A percentile compares a stretch with the other conserved stretches of the same genome.
Evolutionary conservation across 2,888 invertebrate genomes (phyloP).

Genomic region (Sinhomidia bicolor): DNA sequence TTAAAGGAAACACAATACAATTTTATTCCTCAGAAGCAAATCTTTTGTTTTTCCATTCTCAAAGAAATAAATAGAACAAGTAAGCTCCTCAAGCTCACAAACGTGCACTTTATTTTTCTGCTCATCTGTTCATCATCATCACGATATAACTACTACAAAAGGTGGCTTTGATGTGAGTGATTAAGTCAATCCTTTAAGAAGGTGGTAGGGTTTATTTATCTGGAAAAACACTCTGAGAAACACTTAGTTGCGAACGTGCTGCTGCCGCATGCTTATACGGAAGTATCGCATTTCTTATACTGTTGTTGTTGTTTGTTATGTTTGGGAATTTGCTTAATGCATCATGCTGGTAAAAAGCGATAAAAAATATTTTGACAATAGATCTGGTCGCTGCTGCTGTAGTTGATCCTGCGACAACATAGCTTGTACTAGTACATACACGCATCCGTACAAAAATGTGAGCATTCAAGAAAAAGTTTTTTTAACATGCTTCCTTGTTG

Average conservation of each 20-base stretch:
- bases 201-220: slow-evolving; percentile 29
- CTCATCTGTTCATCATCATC: slow-evolving; percentile 10
- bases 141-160: no score
- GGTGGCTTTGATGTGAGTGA: slow-evolving; percentile 18
- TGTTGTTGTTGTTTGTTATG: neutral
- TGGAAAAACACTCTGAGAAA: slow-evolving; percentile 8
- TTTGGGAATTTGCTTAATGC: neutral
- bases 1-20: neutral
- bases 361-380: slow-evolving; percentile 9
- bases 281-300: no score
- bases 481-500: neutral
- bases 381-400: neutral
- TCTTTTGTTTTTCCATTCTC: slow-evolving; percentile 10
- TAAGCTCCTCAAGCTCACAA: neutral
- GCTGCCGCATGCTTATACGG: neutral
- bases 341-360: neutral
- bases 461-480: neutral
- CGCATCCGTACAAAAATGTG: neutral
- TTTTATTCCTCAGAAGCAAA: neutral
- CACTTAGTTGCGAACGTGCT: neutral
- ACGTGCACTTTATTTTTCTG: neutral
- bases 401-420: neutral
- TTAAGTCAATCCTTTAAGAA: slow-evolving; percentile 22
- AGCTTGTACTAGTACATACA: neutral
- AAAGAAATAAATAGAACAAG: neutral